Conservation (phyloP, 1,140 invertebrate species). For the Leguminivora glycinivorella region DNA sequence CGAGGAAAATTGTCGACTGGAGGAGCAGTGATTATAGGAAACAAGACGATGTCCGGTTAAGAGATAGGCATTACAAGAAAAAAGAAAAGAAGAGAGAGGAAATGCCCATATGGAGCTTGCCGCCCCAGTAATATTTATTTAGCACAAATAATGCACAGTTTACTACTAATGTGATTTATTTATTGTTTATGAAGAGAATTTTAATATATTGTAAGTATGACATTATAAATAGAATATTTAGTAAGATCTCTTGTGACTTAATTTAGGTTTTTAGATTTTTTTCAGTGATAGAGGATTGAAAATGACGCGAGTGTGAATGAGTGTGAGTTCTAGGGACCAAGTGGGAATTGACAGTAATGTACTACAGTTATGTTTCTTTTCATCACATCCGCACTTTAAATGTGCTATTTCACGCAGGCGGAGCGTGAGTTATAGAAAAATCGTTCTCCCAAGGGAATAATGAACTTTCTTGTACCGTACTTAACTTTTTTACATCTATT, state of each 20-base stretch:
- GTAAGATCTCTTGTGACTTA: slow-evolving; percentile 28
- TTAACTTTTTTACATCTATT: no score
- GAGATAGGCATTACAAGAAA: slow-evolving; percentile 63
- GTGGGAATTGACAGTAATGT: not conserved
- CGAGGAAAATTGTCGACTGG: slow-evolving; percentile 58
- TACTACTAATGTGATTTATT: slow-evolving; percentile 23
- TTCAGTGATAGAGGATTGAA: slow-evolving; percentile 2
- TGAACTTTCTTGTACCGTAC: no score
- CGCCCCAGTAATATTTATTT: slow-evolving; percentile 50
- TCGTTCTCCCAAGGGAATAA: no score
- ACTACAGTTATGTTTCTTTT: no score
- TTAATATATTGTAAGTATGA: slow-evolving; percentile 26
- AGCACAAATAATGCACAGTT: slow-evolving; percentile 32
- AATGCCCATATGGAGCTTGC: slow-evolving; percentile 68
- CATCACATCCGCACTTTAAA: no score
- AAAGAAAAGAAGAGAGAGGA: slow-evolving; percentile 72
- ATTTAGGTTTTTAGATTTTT: not conserved
- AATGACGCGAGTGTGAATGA: no score
- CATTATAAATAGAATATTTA: slow-evolving; percentile 25
- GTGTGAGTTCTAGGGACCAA: not conserved
- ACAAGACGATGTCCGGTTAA: slow-evolving; percentile 59
- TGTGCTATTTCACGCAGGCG: no score
- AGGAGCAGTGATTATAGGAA: slow-evolving; percentile 49
- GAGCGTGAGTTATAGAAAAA: no score
- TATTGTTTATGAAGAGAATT: slow-evolving; percentile 32